Evolutionary conservation across 2,113 vertebrate species (phyloP).

Genomic region (Apteryx mantelli): DNA sequence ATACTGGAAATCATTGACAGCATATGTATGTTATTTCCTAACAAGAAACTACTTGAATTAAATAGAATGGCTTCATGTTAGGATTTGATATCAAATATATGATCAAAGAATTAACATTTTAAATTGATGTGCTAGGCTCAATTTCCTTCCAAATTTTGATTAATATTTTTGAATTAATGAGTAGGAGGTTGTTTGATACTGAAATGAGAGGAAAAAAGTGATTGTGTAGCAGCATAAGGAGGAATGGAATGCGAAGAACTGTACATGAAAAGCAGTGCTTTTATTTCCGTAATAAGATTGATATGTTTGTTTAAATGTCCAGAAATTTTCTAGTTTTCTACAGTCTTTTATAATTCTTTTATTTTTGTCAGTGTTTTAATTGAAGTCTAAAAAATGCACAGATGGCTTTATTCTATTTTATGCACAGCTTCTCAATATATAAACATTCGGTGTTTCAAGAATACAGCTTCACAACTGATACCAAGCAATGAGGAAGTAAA

Average conservation of each 20-base stretch:
- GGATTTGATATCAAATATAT: conserved; percentile 30
- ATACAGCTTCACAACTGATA: neutral
- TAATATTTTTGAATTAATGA: conserved; percentile 9
- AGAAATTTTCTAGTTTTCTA: conserved; percentile 29
- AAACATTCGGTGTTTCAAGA: neutral
- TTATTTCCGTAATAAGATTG: neutral
- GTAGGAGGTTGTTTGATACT: conserved; percentile 30
- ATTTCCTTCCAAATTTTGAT: conserved; percentile 25
- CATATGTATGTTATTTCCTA: conserved; percentile 28
- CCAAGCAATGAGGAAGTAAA: neutral
- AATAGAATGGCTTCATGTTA: conserved; percentile 7
- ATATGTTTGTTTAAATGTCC: neutral
- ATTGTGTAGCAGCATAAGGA: neutral
- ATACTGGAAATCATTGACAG: conserved; percentile 33
- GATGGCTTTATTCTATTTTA: neutral
- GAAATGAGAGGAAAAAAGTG: conserved; percentile 11
- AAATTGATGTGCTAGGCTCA: neutral
- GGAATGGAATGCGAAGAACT: neutral
- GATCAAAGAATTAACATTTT: conserved; percentile 9
- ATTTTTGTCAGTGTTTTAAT: conserved; percentile 4
- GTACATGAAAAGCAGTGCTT: neutral
- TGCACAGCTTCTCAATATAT: neutral
- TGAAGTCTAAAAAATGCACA: neutral
- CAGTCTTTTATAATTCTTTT: conserved; percentile 10
- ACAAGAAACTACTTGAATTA: conserved; percentile 25